Percentiles rank a stretch among this genome's conserved stretches.
Evolutionary conservation across 2,888 invertebrate species (phyloP).

Genomic region (Amiota communis): DNA sequence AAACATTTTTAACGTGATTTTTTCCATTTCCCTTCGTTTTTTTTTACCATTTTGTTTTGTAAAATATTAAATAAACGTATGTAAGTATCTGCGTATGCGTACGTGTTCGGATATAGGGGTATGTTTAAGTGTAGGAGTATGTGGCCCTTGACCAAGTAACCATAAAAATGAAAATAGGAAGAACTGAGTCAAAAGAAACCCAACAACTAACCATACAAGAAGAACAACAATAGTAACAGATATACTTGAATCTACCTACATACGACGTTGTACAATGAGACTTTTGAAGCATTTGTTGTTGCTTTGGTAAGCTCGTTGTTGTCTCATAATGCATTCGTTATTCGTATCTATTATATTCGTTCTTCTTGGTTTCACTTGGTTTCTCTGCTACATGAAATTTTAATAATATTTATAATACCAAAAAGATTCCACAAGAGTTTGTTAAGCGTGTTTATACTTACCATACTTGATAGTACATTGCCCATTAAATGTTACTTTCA

Average conservation of each 20-base stretch:
- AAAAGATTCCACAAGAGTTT: slow-evolving; percentile 60
- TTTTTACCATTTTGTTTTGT: too few relatives aligned
- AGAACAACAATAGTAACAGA: background rate
- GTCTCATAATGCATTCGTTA: too few relatives aligned
- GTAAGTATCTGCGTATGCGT: slow-evolving; percentile 10
- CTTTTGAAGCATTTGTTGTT: background rate
- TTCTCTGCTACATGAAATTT: slow-evolving; percentile 60
- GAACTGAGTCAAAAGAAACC: background rate
- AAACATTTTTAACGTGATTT: slow-evolving; percentile 58
- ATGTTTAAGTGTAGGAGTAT: slow-evolving; percentile 34
- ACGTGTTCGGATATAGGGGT: slow-evolving; percentile 32
- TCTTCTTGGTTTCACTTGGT: slow-evolving; percentile 22
- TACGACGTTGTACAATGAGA: background rate
- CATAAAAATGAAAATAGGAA: slow-evolving; percentile 51
- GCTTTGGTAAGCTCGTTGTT: background rate
- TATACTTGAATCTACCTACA: background rate
- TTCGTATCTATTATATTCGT: background rate
- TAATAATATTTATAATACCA: slow-evolving; percentile 69
- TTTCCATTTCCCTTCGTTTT: background rate
- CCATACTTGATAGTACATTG: slow-evolving; percentile 60
- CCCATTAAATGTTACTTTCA: slow-evolving; percentile 59
- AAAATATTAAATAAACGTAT: too few relatives aligned
- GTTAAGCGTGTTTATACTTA: slow-evolving; percentile 48
- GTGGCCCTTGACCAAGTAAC: slow-evolving; percentile 67
- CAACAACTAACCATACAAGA: background rate